A percentile compares a stretch with the other conserved stretches of the same genome.
phyloP scores from a whole-genome alignment of 2,113 vertebrate species.

The Amia ocellicauda region DNA sequence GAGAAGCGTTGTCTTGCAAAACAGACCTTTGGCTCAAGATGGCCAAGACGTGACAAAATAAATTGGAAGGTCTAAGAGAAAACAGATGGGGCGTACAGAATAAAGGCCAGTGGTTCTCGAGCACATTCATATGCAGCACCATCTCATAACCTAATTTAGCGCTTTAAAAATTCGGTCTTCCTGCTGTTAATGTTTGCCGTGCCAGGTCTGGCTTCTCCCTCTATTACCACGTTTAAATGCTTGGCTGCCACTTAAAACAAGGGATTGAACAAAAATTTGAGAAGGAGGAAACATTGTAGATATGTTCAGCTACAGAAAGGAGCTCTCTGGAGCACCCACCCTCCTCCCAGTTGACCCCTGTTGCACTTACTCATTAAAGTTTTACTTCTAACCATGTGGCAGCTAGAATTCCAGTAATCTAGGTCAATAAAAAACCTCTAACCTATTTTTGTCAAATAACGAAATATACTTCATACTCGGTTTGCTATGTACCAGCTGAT shows the following conservation, averaged over 20 bases:
- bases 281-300: no score
- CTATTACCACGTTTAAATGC: slow-evolving; percentile 5
- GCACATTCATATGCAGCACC: neutral
- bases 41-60: neutral
- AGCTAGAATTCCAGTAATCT: no score
- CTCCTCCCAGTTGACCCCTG: no score
- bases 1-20: neutral
- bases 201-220: neutral
- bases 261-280: no score
- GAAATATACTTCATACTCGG: no score
- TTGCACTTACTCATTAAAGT: no score
- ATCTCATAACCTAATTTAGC: neutral
- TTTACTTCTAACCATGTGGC: no score
- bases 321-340: no score
- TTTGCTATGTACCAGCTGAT: no score
- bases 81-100: slow-evolving; percentile 13
- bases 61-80: neutral
- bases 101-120: neutral
- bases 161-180: neutral
- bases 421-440: no score
- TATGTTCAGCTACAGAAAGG: no score
- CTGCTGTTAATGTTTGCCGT: neutral
- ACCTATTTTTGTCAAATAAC: no score
- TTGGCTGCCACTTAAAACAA: neutral
- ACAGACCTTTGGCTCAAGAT: neutral